phyloP scores from a whole-genome alignment of 2,113 vertebrate genomes.

The Apistogramma diplotaenia region DNA sequence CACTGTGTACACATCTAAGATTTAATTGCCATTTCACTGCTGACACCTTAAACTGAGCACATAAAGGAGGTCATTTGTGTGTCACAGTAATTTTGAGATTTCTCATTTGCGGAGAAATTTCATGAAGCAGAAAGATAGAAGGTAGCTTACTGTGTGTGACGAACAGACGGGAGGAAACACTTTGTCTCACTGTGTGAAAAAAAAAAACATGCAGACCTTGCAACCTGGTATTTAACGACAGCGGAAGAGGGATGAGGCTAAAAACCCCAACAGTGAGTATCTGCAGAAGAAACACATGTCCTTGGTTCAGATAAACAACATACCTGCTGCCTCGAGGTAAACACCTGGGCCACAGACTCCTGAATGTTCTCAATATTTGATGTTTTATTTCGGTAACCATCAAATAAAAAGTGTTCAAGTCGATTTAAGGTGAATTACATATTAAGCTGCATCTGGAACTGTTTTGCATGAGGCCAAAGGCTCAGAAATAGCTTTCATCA shows the following conservation, averaged over 20 bases:
- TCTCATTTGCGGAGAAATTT: slow-evolving; percentile 16
- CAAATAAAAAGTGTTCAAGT: neutral
- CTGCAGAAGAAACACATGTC: neutral
- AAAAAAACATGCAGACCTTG: neutral
- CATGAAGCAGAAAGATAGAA: slow-evolving; percentile 39
- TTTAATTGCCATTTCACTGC: slow-evolving; percentile 44
- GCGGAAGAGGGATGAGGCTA: neutral
- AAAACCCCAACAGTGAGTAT: neutral
- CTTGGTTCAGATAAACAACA: neutral
- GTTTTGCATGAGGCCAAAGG: neutral
- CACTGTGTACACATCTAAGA: slow-evolving; percentile 20
- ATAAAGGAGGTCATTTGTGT: slow-evolving; percentile 37
- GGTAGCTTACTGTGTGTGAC: slow-evolving; percentile 9
- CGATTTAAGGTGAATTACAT: neutral
- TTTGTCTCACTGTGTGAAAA: neutral
- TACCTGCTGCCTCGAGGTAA: neutral
- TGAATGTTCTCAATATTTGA: neutral
- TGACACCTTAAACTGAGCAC: slow-evolving; percentile 31
- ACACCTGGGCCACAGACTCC: neutral
- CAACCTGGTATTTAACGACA: neutral
- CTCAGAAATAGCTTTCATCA: neutral
- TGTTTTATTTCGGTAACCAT: neutral
- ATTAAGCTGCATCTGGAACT: neutral
- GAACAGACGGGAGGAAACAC: neutral
- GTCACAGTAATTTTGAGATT: slow-evolving; percentile 23